A percentile compares a stretch with the other conserved stretches of the same genome.
Evolutionary conservation across 1,140 invertebrate genomes (phyloP).

Genomic region (Macrostomum lignano): DNA sequence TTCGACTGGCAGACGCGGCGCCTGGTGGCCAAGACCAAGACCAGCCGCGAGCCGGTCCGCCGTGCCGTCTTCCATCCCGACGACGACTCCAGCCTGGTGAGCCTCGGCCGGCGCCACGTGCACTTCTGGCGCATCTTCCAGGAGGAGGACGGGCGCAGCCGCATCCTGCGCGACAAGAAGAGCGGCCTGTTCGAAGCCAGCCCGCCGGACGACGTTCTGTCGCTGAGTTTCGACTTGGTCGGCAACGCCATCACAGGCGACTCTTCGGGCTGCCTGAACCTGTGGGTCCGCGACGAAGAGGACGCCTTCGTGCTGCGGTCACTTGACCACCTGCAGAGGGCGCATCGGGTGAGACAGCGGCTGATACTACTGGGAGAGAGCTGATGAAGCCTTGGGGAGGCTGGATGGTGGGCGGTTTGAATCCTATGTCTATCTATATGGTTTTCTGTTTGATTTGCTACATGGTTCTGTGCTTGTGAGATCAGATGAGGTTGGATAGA

Average conservation of each 20-base stretch:
- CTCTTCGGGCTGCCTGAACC: slow-evolving; percentile 14
- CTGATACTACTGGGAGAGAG: too few relatives aligned
- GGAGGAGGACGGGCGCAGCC: slow-evolving; percentile 8
- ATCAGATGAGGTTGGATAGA: too few relatives aligned
- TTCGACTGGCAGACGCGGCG: slow-evolving; percentile 36
- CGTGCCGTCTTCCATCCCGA: slow-evolving; percentile 62
- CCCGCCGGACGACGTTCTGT: slow-evolving; percentile 14
- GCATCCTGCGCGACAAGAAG: slow-evolving; percentile 17
- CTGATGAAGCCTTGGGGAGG: too few relatives aligned
- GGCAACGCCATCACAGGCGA: slow-evolving; percentile 22
- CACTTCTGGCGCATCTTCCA: slow-evolving; percentile 66
- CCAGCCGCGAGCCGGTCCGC: slow-evolving; percentile 56
- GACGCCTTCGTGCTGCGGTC: slow-evolving; percentile 33
- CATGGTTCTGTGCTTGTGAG: too few relatives aligned
- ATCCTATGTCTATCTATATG: too few relatives aligned
- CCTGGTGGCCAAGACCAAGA: slow-evolving; percentile 54
- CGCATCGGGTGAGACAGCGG: too few relatives aligned
- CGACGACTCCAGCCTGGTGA: slow-evolving; percentile 53
- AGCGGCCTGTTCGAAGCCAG: slow-evolving; percentile 17
- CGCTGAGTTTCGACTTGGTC: slow-evolving; percentile 12
- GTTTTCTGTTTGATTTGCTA: too few relatives aligned
- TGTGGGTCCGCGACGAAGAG: slow-evolving; percentile 43
- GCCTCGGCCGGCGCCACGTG: slow-evolving; percentile 60
- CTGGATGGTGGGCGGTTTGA: too few relatives aligned
- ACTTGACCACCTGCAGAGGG: slow-evolving; percentile 11